These are phyloP conservation scores for Cepaea hortensis DNA, from an alignment of 2,888 invertebrate species.

Conservation along the genomic window DNA sequence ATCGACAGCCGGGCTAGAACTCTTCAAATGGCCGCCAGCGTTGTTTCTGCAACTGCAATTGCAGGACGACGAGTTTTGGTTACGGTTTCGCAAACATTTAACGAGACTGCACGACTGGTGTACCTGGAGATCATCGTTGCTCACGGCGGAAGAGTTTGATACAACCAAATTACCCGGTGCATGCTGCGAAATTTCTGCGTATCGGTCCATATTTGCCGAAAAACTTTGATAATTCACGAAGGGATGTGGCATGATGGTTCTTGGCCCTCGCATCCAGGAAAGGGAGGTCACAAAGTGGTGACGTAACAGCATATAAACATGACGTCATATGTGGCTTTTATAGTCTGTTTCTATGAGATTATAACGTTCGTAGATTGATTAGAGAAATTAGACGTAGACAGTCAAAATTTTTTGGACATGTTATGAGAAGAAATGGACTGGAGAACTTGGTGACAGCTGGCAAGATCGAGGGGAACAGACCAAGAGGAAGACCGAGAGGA, in stretches of 20 bases:
- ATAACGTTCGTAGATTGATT: too few species aligned
- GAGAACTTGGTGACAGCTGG: too few species aligned
- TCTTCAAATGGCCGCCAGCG: neutral
- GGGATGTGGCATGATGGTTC: conserved; percentile 43
- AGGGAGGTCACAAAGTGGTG: conserved; percentile 18
- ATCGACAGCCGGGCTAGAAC: neutral
- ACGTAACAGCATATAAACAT: neutral
- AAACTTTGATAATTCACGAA: conserved; percentile 35
- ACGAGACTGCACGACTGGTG: conserved; percentile 5
- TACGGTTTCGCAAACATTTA: conserved; percentile 26
- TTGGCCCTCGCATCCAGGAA: conserved; percentile 38
- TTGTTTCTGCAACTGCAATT: neutral
- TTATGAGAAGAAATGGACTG: too few species aligned
- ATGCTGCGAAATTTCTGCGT: conserved; percentile 40
- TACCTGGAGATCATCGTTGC: neutral
- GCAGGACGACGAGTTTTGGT: conserved; percentile 33
- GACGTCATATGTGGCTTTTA: neutral
- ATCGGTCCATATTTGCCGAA: conserved; percentile 30
- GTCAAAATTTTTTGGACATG: too few species aligned
- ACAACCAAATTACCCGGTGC: conserved; percentile 26
- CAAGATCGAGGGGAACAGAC: too few species aligned
- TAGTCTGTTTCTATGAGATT: neutral
- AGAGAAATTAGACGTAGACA: too few species aligned
- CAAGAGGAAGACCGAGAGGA: too few species aligned
- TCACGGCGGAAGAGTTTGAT: conserved; percentile 5